Conservation (phyloP, 1,140 invertebrate genomes). For the Calliopsis andreniformis region DNA sequence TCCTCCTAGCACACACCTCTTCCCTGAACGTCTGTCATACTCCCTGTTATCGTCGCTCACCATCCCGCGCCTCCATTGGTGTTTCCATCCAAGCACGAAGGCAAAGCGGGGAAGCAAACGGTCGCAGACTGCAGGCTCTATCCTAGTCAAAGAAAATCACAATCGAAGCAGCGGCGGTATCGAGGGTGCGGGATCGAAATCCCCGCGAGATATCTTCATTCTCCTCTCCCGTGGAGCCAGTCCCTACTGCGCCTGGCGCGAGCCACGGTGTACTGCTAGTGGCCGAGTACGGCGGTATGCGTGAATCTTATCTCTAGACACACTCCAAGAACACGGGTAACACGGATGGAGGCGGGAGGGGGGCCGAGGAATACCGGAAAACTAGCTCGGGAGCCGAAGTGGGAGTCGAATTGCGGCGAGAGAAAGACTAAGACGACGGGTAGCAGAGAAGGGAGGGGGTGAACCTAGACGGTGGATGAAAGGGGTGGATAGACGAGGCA, state of each 20-base stretch:
- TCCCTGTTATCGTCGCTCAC: too few species aligned
- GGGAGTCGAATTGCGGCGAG: slow-evolving; percentile 20
- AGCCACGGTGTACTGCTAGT: slow-evolving; percentile 43
- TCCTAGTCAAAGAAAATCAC: not conserved
- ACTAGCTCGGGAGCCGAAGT: slow-evolving; percentile 20
- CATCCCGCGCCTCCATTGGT: too few species aligned
- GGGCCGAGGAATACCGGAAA: slow-evolving; percentile 11
- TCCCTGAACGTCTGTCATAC: too few species aligned
- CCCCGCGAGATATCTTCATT: slow-evolving; percentile 33
- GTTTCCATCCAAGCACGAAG: not conserved
- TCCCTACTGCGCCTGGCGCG: too few species aligned
- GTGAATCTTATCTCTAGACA: slow-evolving; percentile 68
- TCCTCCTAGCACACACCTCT: too few species aligned
- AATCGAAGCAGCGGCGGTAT: not conserved
- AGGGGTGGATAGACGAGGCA: slow-evolving; percentile 7
- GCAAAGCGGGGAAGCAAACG: not conserved
- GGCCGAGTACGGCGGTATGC: slow-evolving; percentile 53
- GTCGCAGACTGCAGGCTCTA: not conserved
- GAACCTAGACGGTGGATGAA: not conserved
- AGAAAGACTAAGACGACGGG: slow-evolving; percentile 11
- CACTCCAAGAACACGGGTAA: slow-evolving; percentile 47
- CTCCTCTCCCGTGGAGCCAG: slow-evolving; percentile 4
- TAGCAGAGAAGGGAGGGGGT: slow-evolving; percentile 3
- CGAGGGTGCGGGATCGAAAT: not conserved
- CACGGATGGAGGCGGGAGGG: not conserved